phyloP scores from a whole-genome alignment of 2,888 invertebrate species.

The Lithophane socia region DNA sequence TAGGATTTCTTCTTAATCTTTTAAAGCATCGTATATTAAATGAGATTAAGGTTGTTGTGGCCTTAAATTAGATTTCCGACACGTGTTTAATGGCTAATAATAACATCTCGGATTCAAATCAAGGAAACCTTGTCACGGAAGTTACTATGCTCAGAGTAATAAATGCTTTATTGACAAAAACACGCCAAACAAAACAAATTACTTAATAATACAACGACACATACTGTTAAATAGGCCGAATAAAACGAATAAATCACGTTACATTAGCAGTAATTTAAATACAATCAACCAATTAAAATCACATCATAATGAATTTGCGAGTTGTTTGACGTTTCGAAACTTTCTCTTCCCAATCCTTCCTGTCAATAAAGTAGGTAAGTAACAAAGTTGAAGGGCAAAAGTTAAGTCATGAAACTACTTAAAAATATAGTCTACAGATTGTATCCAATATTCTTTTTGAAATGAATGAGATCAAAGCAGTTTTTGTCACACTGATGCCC shows the following conservation, averaged over 20 bases:
- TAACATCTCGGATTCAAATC: conserved; percentile 19
- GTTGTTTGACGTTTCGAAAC: conserved; percentile 68
- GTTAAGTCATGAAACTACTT: conserved; percentile 24
- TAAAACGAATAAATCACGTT: conserved; percentile 57
- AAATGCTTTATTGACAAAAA: conserved; percentile 48
- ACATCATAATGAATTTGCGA: conserved; percentile 73
- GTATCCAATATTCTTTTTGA: conserved; percentile 62
- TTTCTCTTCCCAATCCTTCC: conserved; percentile 73
- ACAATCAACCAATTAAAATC: conserved; percentile 77
- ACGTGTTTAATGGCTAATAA: conserved; percentile 8
- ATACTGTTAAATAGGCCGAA: conserved; percentile 23
- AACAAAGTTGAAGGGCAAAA: conserved; percentile 45
- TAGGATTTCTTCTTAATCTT: conserved; percentile 53
- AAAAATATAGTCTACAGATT: conserved; percentile 14
- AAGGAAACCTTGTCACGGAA: conserved; percentile 50
- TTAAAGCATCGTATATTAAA: conserved; percentile 31
- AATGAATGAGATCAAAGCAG: conserved; percentile 71
- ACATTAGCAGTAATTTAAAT: conserved; percentile 66
- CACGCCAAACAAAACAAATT: conserved; percentile 30
- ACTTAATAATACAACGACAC: conserved; percentile 45
- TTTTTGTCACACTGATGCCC: conserved; percentile 74
- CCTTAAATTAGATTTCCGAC: conserved; percentile 13
- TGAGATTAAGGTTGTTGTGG: conserved; percentile 37
- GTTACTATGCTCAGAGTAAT: conserved; percentile 28
- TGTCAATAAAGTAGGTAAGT: conserved; percentile 60